Percentiles rank a stretch among this genome's conserved stretches.
Conservation (phyloP, 2,888 invertebrate genomes). For the Pilophorus perplexus region DNA sequence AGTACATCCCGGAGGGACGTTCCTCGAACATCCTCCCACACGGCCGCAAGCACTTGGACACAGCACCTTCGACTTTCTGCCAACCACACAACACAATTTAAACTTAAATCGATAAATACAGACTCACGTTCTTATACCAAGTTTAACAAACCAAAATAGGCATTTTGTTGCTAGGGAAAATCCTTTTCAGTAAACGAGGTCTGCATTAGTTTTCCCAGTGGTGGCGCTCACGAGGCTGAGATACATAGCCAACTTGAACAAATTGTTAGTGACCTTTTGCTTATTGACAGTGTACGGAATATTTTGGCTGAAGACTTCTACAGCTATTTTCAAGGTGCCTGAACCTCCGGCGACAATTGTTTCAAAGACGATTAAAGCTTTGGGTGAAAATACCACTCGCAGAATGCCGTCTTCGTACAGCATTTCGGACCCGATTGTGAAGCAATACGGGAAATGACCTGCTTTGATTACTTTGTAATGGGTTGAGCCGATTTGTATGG, state of each 20-base stretch:
- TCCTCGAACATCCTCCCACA: no score
- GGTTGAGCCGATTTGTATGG: not conserved
- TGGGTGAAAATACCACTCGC: not conserved
- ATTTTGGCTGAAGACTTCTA: not conserved
- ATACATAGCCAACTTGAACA: not conserved
- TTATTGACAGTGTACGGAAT: not conserved
- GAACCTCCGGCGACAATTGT: not conserved
- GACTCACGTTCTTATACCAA: no score
- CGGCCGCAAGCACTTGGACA: no score
- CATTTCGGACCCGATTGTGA: not conserved
- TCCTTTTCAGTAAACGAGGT: conserved; percentile 13
- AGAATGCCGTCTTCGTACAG: not conserved
- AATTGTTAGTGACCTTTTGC: not conserved
- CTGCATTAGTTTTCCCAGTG: not conserved
- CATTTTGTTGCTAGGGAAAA: no score
- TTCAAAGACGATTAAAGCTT: not conserved
- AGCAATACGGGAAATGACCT: no score
- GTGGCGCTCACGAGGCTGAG: not conserved
- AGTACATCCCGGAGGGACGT: no score
- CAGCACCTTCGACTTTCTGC: no score
- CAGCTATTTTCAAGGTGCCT: not conserved
- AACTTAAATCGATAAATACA: no score
- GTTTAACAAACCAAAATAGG: no score
- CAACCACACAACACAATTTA: no score
- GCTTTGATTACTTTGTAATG: not conserved